Conservation (phyloP, 2,113 vertebrate genomes). For the Lasiurus cinereus region DNA sequence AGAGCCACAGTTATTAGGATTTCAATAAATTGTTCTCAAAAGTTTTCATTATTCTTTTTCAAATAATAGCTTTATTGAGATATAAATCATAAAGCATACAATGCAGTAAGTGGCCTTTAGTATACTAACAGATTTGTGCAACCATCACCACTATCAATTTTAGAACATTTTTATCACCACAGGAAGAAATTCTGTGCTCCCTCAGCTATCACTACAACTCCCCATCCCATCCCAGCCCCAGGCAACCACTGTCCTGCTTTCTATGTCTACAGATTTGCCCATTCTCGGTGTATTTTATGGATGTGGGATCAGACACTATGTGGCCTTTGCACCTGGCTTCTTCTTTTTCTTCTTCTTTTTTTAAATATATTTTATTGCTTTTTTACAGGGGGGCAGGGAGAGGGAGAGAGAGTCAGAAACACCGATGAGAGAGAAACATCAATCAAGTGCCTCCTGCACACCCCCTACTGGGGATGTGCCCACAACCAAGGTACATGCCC, state of each 20-base stretch:
- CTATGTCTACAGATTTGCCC: fast-evolving
- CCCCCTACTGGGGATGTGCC: no score
- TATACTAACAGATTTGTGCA: neutral
- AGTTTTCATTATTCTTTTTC: neutral
- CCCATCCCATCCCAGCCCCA: neutral
- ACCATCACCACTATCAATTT: neutral
- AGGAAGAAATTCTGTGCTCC: neutral
- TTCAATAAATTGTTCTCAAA: neutral
- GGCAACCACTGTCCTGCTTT: neutral
- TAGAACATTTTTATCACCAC: neutral
- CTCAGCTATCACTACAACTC: neutral
- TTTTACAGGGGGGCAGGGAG: no score
- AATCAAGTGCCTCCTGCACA: no score
- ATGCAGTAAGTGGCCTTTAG: neutral
- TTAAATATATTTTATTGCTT: no score
- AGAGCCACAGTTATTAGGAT: neutral
- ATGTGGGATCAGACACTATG: no score
- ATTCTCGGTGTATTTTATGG: neutral
- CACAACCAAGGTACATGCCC: no score
- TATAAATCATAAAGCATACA: neutral
- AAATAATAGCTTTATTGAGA: neutral
- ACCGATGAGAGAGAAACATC: no score
- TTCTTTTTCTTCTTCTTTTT: no score
- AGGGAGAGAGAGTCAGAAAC: no score
- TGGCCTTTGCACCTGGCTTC: neutral